These are phyloP conservation scores for Tenrec ecaudatus DNA, from an alignment of 2,113 vertebrate genomes.

Conservation along the genomic window DNA sequence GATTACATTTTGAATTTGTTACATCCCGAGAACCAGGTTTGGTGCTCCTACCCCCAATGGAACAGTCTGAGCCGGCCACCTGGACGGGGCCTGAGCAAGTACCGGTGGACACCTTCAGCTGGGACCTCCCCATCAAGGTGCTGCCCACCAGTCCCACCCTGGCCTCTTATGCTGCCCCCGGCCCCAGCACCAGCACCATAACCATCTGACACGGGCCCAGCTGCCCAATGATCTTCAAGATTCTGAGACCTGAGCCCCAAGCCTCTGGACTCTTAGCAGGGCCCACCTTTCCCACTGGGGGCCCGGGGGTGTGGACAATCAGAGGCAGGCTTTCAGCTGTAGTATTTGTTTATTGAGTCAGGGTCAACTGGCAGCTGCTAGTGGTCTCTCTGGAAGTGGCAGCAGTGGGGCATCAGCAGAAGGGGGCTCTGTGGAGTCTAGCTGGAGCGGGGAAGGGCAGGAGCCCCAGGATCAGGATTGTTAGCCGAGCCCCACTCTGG, in stretches of 20 bases:
- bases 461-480: slow-evolving; percentile 74
- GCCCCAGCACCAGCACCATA: slow-evolving; percentile 94
- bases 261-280: neutral
- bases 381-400: slow-evolving; percentile 87
- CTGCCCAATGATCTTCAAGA: neutral
- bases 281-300: slow-evolving; percentile 17
- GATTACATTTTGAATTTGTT: slow-evolving; percentile 97
- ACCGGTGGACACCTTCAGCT: slow-evolving; percentile 98
- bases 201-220: slow-evolving; percentile 88
- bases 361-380: slow-evolving; percentile 79
- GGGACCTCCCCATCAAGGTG: slow-evolving; percentile 98
- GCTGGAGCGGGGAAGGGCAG: slow-evolving; percentile 66
- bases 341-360: slow-evolving; percentile 76
- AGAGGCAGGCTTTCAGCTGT: slow-evolving; percentile 59
- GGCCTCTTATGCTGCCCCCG: slow-evolving; percentile 94
- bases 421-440: slow-evolving; percentile 50
- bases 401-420: slow-evolving; percentile 71
- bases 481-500: slow-evolving; percentile 86
- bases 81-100: slow-evolving; percentile 95
- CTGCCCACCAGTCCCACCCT: slow-evolving; percentile 96
- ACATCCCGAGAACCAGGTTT: slow-evolving; percentile 91
- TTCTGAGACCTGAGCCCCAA: neutral
- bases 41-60: slow-evolving; percentile 89
- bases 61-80: slow-evolving; percentile 91
- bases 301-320: slow-evolving; percentile 29